Base-by-base conservation (phyloP, 2,113 vertebrate species). In the Melospiza melodia region DNA sequence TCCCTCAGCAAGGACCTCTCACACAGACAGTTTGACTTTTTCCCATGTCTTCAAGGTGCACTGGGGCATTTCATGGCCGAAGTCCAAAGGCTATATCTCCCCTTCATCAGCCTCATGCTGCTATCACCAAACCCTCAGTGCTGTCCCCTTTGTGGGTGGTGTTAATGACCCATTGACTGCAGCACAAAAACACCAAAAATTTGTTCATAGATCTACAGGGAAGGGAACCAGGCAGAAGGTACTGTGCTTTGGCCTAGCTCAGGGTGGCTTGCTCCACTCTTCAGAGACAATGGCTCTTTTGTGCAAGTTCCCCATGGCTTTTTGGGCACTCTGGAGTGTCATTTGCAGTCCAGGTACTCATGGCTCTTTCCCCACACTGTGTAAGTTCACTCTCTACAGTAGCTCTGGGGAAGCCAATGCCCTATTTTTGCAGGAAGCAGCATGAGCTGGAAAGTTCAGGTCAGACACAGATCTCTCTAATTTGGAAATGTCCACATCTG, bases 341-440 rank as follows among this genome's bases (percentile, higher is more conserved):
- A 10, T 14, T 24, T 83, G 44, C 37, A 39, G 46, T 91, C 28
- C 31, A 14, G 11, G 28, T 71, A 24, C 19, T 71, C 12, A 7
- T 1, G 2, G 8, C 3, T 79, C 3, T 87, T 82, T 57, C 15
- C 11, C 6, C 2, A 4, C 2, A 2, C n/a, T 0, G 0, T 62
- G 67, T 27, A 90, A 90, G 14, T 19, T 65, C 2, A 0, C 8
- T 57, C 33, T 33, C 30, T 69, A 25, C 33, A 85, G 27, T 28
- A 67, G 12, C 1, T 3, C 35, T 39, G 31, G 30, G 27, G 62
- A 89, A 84, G 20, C 10, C 25, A 68, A 4, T 22, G 44, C 16
- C 23, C 7, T 52, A 33, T 44, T 81, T 79, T 68, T 72, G n/a
- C 16, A 68, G 66, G 33, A 89, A 94, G 20, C 20, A 84, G 15